Conservation (phyloP, 2,888 invertebrate genomes). For the Carterocephalus palaemon region DNA sequence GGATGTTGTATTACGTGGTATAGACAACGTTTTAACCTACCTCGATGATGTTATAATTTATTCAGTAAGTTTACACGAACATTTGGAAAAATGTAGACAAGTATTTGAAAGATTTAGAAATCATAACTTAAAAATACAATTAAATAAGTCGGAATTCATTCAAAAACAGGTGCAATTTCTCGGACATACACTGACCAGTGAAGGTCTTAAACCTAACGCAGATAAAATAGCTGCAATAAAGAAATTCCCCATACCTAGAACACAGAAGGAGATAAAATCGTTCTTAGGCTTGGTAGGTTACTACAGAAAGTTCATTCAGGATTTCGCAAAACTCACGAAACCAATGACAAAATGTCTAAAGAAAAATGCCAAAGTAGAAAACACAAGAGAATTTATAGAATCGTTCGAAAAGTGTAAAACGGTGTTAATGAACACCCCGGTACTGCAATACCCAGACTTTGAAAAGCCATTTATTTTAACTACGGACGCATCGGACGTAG, state of each 20-base stretch:
- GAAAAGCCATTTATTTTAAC: constrained; percentile 35
- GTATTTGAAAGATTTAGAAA: constrained; percentile 22
- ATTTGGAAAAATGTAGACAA: constrained; percentile 19
- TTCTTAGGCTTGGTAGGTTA: constrained; percentile 36
- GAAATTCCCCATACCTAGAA: constrained; percentile 34
- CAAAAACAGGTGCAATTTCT: constrained; percentile 23
- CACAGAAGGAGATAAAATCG: constrained; percentile 35
- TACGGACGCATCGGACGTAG: constrained; percentile 37
- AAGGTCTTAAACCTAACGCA: constrained; percentile 36
- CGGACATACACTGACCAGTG: constrained; percentile 17
- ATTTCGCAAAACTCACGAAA: constrained; percentile 35
- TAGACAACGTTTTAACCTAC: constrained; percentile 33
- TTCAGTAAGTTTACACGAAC: constrained; percentile 24
- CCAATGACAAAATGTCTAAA: constrained; percentile 36
- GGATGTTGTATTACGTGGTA: constrained; percentile 38
- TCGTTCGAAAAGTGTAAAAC: constrained; percentile 38
- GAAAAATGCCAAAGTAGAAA: constrained; percentile 27
- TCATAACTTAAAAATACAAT: constrained; percentile 22
- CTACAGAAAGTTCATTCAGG: constrained; percentile 34
- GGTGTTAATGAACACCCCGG: constrained; percentile 38
- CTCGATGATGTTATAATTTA: constrained; percentile 25
- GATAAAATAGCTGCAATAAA: constrained; percentile 36
- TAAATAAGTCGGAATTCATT: constrained; percentile 27
- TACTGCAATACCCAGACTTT: constrained; percentile 49
- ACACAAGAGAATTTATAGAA: constrained; percentile 29